phyloP scores from a whole-genome alignment of 1,140 invertebrate genomes.

The Dryas iulia region DNA sequence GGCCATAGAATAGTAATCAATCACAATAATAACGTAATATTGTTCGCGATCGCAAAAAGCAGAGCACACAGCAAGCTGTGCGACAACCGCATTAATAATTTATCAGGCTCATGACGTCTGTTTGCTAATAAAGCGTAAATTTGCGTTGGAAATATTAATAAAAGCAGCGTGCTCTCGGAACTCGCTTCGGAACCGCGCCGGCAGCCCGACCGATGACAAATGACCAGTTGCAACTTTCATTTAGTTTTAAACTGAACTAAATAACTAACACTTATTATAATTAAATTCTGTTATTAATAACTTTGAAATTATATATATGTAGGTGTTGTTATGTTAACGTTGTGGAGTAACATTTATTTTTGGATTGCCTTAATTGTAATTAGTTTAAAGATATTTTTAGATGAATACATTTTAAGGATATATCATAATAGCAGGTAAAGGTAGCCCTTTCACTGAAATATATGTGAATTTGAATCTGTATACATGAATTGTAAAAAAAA shows the following conservation, averaged over 20 bases:
- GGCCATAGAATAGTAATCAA: constrained; percentile 25
- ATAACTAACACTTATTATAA: constrained; percentile 30
- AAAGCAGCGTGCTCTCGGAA: constrained; percentile 73
- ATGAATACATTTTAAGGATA: too few species aligned
- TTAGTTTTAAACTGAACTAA: constrained; percentile 72
- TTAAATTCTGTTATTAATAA: constrained; percentile 31
- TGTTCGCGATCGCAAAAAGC: constrained; percentile 53
- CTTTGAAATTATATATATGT: too few species aligned
- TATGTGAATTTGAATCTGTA: too few species aligned
- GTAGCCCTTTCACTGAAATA: too few species aligned
- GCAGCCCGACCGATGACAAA: constrained; percentile 66
- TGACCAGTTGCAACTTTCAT: constrained; percentile 68
- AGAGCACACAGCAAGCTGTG: constrained; percentile 65
- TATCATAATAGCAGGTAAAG: too few species aligned
- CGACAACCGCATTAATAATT: constrained; percentile 77
- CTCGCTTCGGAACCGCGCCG: constrained; percentile 49
- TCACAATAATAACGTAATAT: constrained; percentile 29
- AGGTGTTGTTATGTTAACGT: too few species aligned
- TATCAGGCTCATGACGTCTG: constrained; percentile 77
- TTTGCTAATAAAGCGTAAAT: constrained; percentile 78
- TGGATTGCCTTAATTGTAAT: too few species aligned
- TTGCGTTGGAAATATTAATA: constrained; percentile 78
- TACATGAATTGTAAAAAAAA: too few species aligned
- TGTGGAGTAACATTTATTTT: too few species aligned
- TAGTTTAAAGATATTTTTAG: too few species aligned